Base-by-base conservation (phyloP, 2,113 vertebrate genomes). In the Stegostoma tigrinum region DNA sequence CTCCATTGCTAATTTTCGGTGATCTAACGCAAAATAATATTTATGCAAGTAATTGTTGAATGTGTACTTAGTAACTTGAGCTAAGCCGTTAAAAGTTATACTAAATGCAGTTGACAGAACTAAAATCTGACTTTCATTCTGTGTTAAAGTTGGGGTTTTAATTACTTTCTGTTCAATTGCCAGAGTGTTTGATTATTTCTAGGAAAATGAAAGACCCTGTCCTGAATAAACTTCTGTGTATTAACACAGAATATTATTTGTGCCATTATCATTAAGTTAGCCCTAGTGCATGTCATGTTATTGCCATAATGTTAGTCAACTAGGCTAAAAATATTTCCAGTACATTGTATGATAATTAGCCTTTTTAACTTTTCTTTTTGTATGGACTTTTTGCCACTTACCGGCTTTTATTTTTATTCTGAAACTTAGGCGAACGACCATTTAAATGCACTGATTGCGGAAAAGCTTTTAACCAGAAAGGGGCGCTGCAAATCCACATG, bases 391-490 rank as follows among this genome's bases (percentile, higher is more conserved):
- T 95, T 48, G 17, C 0, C 1, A 1, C 14, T 94, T 17, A 2
- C 0, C 0, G 85, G 55, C 80, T 94, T n/a, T 89, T 72, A 0
- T 42, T 27, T 75, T 96, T 80, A 78, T 55, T 96, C 15, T 93
- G 34, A 34, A n/a, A 86, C 5, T 68, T 14, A 99, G 99, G 99
- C 96, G 99, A 99, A 96, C 98, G 99, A 95, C 99, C 99, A 0
- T 99, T 98, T 94, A 99, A 98, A 95, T 99, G 99, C 96, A 96
- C 97, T 0, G 98, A 99, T 83, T 99, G 99, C 85, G 98, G 98
- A 66, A 99, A 99, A 97, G 98, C 99, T 85, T 99, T 99, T 97
- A 99, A 99, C 98, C 99, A 99, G 98, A 99, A 99, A 98, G 99
- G 99, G 97, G 99, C 99, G 64, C 97, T 99, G 97, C 99, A 99